Evolutionary conservation across 2,113 vertebrate genomes (phyloP).

Genomic region (Limanda limanda): DNA sequence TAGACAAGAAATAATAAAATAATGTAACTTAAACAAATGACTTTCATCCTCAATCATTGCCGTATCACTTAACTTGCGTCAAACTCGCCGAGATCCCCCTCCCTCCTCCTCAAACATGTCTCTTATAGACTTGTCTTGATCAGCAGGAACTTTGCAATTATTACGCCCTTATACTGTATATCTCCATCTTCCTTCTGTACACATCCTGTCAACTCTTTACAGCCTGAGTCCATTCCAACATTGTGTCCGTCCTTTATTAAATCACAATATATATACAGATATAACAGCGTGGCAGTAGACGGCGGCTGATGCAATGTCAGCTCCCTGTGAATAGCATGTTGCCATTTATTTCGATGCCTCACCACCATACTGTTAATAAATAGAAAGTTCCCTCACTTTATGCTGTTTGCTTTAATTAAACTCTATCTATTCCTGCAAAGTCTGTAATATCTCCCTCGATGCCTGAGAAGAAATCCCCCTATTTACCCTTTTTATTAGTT

Average conservation of each 20-base stretch:
- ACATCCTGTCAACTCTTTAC: not conserved
- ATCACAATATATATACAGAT: conserved; percentile 36
- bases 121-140: no score
- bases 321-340: conserved; percentile 7
- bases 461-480: not conserved
- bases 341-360: conserved; percentile 25
- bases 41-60: no score
- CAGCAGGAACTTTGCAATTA: no score
- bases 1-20: no score
- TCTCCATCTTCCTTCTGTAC: not conserved
- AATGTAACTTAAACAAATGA: no score
- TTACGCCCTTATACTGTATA: not conserved
- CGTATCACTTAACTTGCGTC: no score
- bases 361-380: conserved; percentile 3
- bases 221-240: not conserved
- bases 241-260: conserved; percentile 9
- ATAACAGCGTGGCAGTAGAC: conserved; percentile 17
- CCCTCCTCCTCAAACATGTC: no score
- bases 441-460: conserved; percentile 20
- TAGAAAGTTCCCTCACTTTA: conserved; percentile 15
- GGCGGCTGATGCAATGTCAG: conserved; percentile 18
- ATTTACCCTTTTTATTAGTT: conserved; percentile 37
- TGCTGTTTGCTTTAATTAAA: conserved; percentile 36
- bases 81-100: no score
- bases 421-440: not conserved